Evolutionary conservation across 1,140 invertebrate genomes (phyloP).

Genomic region (Drosophila paulistorum): DNA sequence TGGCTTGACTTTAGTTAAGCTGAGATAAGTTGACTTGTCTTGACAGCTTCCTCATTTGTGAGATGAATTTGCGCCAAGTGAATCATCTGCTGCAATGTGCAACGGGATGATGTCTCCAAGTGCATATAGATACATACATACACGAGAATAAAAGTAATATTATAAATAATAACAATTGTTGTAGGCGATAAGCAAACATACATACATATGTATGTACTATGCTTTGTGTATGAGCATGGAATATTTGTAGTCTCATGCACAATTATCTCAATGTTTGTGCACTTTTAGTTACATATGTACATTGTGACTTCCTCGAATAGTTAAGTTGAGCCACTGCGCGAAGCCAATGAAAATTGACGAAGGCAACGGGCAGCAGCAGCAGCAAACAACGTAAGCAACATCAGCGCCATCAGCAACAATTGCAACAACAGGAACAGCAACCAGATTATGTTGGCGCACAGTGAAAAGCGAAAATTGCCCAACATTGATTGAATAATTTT

Average conservation of each 20-base stretch:
- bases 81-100: conserved; percentile 56
- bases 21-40: neutral
- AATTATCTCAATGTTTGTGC: conserved; percentile 26
- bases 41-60: conserved; percentile 17
- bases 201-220: no score
- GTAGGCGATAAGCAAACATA: conserved; percentile 1
- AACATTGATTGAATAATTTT: conserved; percentile 79
- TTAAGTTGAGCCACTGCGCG: conserved; percentile 13
- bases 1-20: no score
- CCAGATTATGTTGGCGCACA: conserved; percentile 60
- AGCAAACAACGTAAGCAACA: conserved; percentile 40
- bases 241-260: conserved; percentile 31
- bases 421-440: conserved; percentile 41
- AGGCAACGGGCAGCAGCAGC: conserved; percentile 35
- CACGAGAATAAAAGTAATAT: no score
- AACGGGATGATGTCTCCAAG: conserved; percentile 55
- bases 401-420: conserved; percentile 56
- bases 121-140: conserved; percentile 1
- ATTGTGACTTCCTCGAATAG: conserved; percentile 50
- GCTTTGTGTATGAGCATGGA: neutral
- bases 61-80: conserved; percentile 7
- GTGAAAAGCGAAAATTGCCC: conserved; percentile 65
- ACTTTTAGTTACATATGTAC: conserved; percentile 24
- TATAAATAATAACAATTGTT: conserved; percentile 7
- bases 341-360: conserved; percentile 55